Percentiles rank a stretch among this genome's conserved stretches.
These are phyloP conservation scores for Pungitius pungitius DNA, from an alignment of 2,113 vertebrate genomes.

Conservation along the genomic window DNA sequence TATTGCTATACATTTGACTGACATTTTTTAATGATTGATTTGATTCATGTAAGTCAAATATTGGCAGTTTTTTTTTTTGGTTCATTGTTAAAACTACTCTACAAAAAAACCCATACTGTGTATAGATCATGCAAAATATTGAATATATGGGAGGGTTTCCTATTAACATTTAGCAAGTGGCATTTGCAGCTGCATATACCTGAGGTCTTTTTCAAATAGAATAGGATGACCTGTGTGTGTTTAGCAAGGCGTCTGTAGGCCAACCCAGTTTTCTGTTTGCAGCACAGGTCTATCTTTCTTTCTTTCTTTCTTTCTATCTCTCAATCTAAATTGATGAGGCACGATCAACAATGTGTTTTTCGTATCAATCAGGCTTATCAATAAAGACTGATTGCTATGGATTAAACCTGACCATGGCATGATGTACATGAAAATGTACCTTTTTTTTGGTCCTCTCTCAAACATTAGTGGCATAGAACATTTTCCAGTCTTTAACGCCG, in stretches of 20 bases:
- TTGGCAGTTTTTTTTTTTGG: not conserved
- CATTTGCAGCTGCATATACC: conserved; percentile 7
- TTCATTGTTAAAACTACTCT: not conserved
- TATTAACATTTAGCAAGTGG: not conserved
- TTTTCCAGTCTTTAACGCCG: not conserved
- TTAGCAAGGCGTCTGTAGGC: conserved; percentile 11
- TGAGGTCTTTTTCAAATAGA: not conserved
- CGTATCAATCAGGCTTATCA: conserved; percentile 3
- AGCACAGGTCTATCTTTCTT: conserved; percentile 22
- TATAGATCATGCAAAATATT: conserved; percentile 15
- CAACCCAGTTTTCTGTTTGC: conserved; percentile 4
- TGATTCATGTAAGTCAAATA: not conserved
- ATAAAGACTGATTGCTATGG: not conserved
- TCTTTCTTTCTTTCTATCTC: too few species aligned
- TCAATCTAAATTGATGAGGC: conserved; percentile 20
- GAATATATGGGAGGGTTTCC: not conserved
- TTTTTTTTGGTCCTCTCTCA: not conserved
- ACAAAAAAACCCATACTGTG: not conserved
- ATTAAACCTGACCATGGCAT: conserved; percentile 9
- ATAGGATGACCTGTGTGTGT: not conserved
- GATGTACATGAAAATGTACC: not conserved
- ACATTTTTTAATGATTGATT: not conserved
- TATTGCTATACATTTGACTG: not conserved
- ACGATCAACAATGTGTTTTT: conserved; percentile 21
- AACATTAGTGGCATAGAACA: not conserved